Base-by-base conservation (phyloP, 1,140 invertebrate genomes). In the Penaeus japonicus region DNA sequence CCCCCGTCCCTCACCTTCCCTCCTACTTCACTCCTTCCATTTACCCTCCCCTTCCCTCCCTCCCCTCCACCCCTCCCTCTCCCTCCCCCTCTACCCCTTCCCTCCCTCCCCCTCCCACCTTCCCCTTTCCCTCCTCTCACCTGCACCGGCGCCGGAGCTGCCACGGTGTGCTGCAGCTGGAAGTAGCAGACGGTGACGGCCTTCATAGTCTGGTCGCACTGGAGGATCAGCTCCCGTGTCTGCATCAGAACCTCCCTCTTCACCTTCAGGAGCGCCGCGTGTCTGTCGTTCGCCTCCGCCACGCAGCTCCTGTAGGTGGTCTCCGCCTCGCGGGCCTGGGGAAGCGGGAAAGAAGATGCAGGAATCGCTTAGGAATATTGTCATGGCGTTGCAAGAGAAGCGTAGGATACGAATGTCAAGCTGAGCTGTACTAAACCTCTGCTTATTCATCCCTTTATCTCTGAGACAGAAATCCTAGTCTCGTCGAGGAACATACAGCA, bases 171-270 rank as follows among this genome's bases (percentile, higher is more conserved):
- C 80, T 94, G 92, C 47, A 94, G 92, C 89, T 94, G 93, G 91
- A 95, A 95, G 90, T 94, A 95, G 12, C 92, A 92, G 57, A 93
- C 92, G 20, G 93, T 94, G 4, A 93, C 94, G 2, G 92, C 91
- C 92, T 94, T 94, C 91, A 94, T 93, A 15, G 93, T 93, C 90
- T 94, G 92, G 91, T 94, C 94, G 91, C 93, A 93, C 57, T 93
- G 92, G 55, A 92, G 90, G 62, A 94, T 93, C 57, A 94, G 92
- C 89, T 94, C 94, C 55, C 93, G 91, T n/a, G 94, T 91, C 90
- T 92, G 92, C 65, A 92, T 91, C 32, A 94, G 89, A 20, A 94
- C 91, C 82, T 94, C 92, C 24, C 90, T 92, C 91, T 94, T 94
- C 5, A 93, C 91, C 89, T 92, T 92, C 86, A 93, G 91, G 53